phyloP scores from a whole-genome alignment of 1,140 invertebrate species.

The Trichoplusia ni region DNA sequence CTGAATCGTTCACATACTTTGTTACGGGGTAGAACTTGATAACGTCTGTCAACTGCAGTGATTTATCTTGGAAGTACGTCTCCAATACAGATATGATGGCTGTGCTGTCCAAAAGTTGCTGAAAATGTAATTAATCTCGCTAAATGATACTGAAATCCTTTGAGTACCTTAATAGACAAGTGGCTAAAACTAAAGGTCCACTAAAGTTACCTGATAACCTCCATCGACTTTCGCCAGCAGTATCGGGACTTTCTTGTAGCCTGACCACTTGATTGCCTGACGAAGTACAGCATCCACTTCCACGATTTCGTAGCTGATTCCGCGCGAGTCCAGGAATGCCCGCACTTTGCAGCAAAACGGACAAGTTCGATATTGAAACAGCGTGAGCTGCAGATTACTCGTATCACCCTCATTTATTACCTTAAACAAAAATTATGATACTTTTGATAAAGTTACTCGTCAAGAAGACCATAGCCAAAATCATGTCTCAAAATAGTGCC shows the following conservation, averaged over 20 bases:
- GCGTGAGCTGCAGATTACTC: conserved; percentile 90
- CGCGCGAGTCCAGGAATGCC: conserved; percentile 96
- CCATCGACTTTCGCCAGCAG: conserved; percentile 89
- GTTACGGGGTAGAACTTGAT: conserved; percentile 91
- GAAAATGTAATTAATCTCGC: conserved; percentile 50
- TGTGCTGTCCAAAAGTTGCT: conserved; percentile 96
- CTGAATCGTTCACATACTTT: conserved; percentile 86
- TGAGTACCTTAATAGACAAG: too few species aligned
- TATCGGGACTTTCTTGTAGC: conserved; percentile 98
- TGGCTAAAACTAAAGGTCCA: background rate
- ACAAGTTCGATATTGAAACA: conserved; percentile 98
- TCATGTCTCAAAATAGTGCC: too few species aligned
- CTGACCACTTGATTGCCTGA: conserved; percentile 95
- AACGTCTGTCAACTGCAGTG: conserved; percentile 86
- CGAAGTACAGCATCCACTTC: conserved; percentile 98
- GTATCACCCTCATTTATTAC: conserved; percentile 79
- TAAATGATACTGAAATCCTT: too few species aligned
- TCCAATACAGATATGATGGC: conserved; percentile 95
- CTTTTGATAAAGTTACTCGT: too few species aligned
- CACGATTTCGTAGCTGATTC: conserved; percentile 96
- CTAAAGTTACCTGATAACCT: conserved; percentile 84
- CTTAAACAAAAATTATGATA: conserved; percentile 13
- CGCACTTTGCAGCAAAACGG: conserved; percentile 99
- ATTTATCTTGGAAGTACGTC: conserved; percentile 88
- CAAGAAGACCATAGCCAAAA: too few species aligned